Percentiles rank a stretch among this genome's conserved stretches.
These are phyloP conservation scores for Galaxea fascicularis DNA, from an alignment of 92 coral and sea anemone genomes.

Conservation along the genomic window DNA sequence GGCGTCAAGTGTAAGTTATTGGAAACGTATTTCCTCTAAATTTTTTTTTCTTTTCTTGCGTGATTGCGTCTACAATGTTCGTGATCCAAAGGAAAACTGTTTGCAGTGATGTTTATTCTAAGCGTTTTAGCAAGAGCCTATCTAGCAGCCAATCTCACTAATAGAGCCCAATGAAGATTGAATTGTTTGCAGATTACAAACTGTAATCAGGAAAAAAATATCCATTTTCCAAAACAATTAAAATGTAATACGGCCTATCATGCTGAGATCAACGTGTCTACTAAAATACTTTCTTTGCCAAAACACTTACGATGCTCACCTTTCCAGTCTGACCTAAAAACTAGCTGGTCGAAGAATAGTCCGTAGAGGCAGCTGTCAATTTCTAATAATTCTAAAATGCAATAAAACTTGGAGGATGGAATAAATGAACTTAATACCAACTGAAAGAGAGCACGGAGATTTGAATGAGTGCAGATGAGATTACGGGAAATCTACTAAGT, in stretches of 20 bases:
- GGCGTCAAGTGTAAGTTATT: background rate
- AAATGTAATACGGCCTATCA: background rate
- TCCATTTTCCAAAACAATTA: background rate
- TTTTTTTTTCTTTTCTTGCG: background rate
- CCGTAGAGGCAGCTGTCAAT: background rate
- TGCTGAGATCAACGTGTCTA: background rate
- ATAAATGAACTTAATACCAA: background rate
- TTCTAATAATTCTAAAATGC: background rate
- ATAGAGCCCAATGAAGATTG: slow-evolving; percentile 9
- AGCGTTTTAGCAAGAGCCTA: slow-evolving; percentile 7
- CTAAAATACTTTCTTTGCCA: too few relatives aligned
- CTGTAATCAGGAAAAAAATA: background rate
- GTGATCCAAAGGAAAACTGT: background rate
- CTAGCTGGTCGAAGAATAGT: background rate
- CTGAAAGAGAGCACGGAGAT: background rate
- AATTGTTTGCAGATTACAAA: background rate
- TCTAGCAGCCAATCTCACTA: slow-evolving; percentile 25
- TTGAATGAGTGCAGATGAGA: background rate
- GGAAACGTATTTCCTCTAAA: background rate
- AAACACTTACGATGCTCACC: too few relatives aligned
- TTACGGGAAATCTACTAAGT: too few relatives aligned
- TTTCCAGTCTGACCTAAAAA: too few relatives aligned
- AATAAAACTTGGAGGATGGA: background rate
- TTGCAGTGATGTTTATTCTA: background rate
- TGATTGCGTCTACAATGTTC: background rate